These are phyloP conservation scores for Oreotrochilus melanogaster DNA, from an alignment of 2,113 vertebrate species.

Conservation along the genomic window DNA sequence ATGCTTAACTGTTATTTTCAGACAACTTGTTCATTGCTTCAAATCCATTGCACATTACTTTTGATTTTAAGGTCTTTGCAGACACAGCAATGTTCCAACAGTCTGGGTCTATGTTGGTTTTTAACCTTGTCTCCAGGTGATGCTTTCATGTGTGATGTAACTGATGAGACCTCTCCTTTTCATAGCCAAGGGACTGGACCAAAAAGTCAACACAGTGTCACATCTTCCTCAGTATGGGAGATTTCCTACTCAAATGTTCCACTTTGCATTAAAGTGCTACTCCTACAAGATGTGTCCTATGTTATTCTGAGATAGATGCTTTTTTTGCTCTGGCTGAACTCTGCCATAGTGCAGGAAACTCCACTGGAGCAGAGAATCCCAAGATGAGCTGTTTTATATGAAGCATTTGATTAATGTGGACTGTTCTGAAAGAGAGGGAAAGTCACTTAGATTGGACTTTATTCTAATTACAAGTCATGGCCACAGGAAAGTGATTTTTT, in stretches of 20 bases:
- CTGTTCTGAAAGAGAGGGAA: background rate
- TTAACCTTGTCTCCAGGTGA: background rate
- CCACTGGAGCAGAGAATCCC: background rate
- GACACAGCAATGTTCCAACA: background rate
- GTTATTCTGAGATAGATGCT: background rate
- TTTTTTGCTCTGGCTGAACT: background rate
- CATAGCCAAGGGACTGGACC: background rate
- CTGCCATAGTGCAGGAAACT: background rate
- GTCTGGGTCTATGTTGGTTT: background rate
- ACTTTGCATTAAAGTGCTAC: background rate
- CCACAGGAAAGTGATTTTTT: background rate
- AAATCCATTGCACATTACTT: background rate
- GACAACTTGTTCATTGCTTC: background rate
- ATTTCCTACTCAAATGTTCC: background rate
- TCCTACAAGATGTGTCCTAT: background rate
- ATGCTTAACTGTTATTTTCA: background rate
- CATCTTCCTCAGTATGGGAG: background rate
- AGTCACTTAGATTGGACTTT: background rate
- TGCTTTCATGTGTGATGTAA: background rate
- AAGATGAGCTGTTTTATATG: background rate
- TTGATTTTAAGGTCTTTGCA: background rate
- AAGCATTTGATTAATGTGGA: background rate
- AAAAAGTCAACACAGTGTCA: background rate
- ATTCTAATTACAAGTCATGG: background rate
- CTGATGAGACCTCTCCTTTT: background rate